phyloP scores from a whole-genome alignment of 2,888 invertebrate genomes.

The Nineta flava region DNA sequence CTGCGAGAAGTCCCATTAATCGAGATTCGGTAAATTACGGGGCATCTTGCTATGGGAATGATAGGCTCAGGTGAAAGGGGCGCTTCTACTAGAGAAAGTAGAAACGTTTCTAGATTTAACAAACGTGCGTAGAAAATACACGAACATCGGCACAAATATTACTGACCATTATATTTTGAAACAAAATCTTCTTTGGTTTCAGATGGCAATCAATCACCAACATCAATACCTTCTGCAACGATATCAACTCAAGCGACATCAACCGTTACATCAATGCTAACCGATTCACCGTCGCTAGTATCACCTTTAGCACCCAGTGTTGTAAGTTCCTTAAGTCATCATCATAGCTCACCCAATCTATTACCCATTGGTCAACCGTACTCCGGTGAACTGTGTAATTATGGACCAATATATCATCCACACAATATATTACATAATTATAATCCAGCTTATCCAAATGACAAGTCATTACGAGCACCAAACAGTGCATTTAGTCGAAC shows the following conservation, averaged over 20 bases:
- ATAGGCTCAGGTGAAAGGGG: too few species aligned
- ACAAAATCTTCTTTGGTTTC: neutral
- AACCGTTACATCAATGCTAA: neutral
- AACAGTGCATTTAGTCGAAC: slow-evolving; percentile 5
- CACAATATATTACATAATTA: slow-evolving; percentile 30
- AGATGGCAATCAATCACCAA: neutral
- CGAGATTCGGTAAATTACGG: too few species aligned
- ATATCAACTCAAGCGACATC: neutral
- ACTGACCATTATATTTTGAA: too few species aligned
- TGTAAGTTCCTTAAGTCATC: slow-evolving; percentile 19
- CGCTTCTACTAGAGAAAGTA: too few species aligned
- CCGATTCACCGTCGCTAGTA: slow-evolving; percentile 7
- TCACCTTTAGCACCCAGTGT: slow-evolving; percentile 18
- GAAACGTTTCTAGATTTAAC: too few species aligned
- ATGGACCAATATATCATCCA: slow-evolving; percentile 48
- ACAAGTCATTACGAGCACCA: slow-evolving; percentile 1
- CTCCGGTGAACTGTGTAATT: slow-evolving; percentile 45
- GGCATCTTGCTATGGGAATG: too few species aligned
- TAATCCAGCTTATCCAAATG: slow-evolving; percentile 21
- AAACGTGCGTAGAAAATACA: too few species aligned
- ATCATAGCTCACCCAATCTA: slow-evolving; percentile 21
- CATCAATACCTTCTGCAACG: neutral
- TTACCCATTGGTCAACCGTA: slow-evolving; percentile 41
- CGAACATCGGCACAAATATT: too few species aligned
- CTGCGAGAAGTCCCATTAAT: too few species aligned